Evolutionary conservation across 2,888 invertebrate genomes (phyloP).

Genomic region (Gandaritis pyraliata): DNA sequence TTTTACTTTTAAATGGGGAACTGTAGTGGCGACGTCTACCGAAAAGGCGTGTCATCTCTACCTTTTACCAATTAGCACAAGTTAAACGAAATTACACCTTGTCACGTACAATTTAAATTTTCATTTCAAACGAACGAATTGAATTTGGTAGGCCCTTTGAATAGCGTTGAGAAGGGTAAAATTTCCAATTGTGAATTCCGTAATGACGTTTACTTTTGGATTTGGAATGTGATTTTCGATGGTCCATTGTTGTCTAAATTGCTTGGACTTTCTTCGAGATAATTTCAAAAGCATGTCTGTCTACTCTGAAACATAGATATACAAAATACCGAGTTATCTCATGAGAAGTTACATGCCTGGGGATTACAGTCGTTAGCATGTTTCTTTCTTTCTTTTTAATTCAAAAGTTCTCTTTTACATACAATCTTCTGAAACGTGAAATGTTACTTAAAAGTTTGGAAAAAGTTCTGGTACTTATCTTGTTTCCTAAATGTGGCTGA

Average conservation of each 20-base stretch:
- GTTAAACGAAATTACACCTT: constrained; percentile 59
- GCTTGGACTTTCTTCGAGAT: constrained; percentile 16
- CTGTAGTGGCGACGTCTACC: constrained; percentile 53
- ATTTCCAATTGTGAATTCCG: constrained; percentile 51
- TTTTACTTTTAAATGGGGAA: constrained; percentile 60
- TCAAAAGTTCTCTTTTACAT: constrained; percentile 12
- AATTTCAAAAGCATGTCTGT: not conserved
- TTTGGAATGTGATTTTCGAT: constrained; percentile 41
- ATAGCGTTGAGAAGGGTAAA: constrained; percentile 50
- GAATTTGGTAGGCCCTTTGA: constrained; percentile 42
- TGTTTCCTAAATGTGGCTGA: constrained; percentile 4
- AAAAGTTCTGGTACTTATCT: constrained; percentile 20
- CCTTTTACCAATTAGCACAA: constrained; percentile 56
- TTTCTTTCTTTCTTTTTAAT: constrained; percentile 1
- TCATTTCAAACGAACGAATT: constrained; percentile 50
- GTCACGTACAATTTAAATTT: constrained; percentile 54
- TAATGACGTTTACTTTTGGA: constrained; percentile 51
- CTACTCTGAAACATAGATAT: not conserved
- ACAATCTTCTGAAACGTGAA: constrained; percentile 13
- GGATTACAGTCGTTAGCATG: not conserved
- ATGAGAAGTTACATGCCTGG: too few species aligned
- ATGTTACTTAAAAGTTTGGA: constrained; percentile 18
- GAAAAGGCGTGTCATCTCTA: constrained; percentile 58
- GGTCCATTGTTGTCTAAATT: constrained; percentile 27
- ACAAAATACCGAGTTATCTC: too few species aligned